phyloP scores from a whole-genome alignment of 2,113 vertebrate genomes.

The Oceanites oceanicus region DNA sequence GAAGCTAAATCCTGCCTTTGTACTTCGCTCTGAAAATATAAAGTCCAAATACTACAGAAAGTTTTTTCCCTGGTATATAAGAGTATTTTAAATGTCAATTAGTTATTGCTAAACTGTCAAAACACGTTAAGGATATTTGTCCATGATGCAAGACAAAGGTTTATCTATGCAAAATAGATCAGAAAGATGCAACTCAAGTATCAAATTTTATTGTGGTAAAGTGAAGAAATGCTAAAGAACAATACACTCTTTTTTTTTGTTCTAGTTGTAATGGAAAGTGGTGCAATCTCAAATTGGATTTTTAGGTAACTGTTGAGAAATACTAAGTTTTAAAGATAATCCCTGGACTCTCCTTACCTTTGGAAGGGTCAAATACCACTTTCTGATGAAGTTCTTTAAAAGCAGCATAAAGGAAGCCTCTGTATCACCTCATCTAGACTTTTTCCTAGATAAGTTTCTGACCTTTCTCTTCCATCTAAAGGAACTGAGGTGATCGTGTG shows the following conservation, averaged over 20 bases:
- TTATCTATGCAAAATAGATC: background rate
- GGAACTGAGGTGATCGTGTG: background rate
- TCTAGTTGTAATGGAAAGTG: background rate
- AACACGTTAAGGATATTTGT: background rate
- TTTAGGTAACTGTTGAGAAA: slow-evolving; percentile 28
- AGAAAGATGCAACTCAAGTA: background rate
- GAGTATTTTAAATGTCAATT: background rate
- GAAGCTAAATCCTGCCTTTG: background rate
- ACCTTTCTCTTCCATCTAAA: slow-evolving; percentile 16
- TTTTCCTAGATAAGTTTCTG: background rate
- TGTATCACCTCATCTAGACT: slow-evolving; percentile 5
- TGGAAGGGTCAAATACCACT: slow-evolving; percentile 35
- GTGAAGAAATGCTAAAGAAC: background rate
- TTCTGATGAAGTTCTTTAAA: slow-evolving; percentile 41
- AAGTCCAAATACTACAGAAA: background rate
- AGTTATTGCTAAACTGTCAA: background rate
- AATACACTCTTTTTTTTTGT: background rate
- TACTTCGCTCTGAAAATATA: background rate
- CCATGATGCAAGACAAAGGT: background rate
- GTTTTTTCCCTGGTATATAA: background rate
- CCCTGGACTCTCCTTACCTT: slow-evolving; percentile 12
- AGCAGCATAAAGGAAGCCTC: slow-evolving; percentile 18
- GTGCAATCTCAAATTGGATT: background rate
- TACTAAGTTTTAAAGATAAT: slow-evolving; percentile 8
- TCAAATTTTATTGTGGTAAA: background rate